Percentiles rank a stretch among this genome's conserved stretches.
Evolutionary conservation across 2,797 vertebrate genomes (phyloP).

Genomic region (Halcyon leucocephala): DNA sequence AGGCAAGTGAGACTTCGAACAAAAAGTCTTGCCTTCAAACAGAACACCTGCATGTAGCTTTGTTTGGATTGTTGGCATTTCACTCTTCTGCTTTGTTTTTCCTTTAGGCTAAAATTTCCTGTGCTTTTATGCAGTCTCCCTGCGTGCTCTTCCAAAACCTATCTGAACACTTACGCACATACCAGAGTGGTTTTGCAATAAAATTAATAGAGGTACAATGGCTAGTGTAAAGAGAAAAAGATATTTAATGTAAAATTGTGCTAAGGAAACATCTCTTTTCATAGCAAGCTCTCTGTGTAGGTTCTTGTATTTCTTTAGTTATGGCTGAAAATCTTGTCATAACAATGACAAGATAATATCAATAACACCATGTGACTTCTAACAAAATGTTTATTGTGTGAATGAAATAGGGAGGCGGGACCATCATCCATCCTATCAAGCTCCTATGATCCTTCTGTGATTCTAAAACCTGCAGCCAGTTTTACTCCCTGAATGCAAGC

Average conservation of each 20-base stretch:
- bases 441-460: not conserved
- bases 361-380: not conserved
- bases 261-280: not conserved
- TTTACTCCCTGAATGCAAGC: not conserved
- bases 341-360: no score
- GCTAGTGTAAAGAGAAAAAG: not conserved
- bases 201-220: not conserved
- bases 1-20: not conserved
- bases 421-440: not conserved
- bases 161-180: not conserved
- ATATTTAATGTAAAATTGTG: not conserved
- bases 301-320: not conserved
- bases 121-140: not conserved
- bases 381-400: not conserved
- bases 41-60: rapidly evolving
- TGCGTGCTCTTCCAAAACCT: not conserved
- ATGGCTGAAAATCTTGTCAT: not conserved
- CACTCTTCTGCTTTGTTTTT: not conserved
- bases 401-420: not conserved
- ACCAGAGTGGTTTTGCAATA: not conserved
- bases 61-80: not conserved
- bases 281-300: not conserved
- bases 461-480: not conserved
- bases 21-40: not conserved
- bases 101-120: not conserved